phyloP scores from a whole-genome alignment of 1,140 invertebrate species.

The Bombus difficillimus region DNA sequence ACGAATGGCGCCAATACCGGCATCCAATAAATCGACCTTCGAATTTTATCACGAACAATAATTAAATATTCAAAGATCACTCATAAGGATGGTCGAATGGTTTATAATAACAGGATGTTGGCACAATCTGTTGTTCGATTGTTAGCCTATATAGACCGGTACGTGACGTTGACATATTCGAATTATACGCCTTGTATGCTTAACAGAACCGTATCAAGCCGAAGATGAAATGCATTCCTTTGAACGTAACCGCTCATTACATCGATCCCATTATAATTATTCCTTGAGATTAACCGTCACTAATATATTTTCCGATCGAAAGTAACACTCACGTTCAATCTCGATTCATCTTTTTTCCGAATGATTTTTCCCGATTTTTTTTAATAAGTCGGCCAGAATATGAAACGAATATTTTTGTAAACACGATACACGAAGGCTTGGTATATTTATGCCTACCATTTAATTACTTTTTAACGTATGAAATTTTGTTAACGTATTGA shows the following conservation, averaged over 20 bases:
- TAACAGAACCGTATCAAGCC: conserved; percentile 19
- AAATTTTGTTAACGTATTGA: too few species aligned
- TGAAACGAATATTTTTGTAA: not conserved
- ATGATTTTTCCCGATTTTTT: not conserved
- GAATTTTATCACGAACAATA: not conserved
- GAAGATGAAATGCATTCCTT: conserved; percentile 29
- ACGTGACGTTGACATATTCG: conserved; percentile 48
- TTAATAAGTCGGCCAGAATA: not conserved
- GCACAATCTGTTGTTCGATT: conserved; percentile 25
- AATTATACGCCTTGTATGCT: conserved; percentile 31
- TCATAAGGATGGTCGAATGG: not conserved
- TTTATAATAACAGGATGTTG: conserved; percentile 34
- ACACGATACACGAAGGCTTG: not conserved
- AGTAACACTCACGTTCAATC: not conserved
- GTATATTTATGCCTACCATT: not conserved
- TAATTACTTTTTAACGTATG: not conserved
- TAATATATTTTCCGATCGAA: not conserved
- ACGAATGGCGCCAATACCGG: not conserved
- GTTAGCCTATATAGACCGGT: conserved; percentile 8
- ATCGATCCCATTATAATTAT: conserved; percentile 33
- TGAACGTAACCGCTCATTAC: conserved; percentile 35
- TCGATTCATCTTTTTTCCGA: not conserved
- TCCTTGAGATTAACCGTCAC: not conserved
- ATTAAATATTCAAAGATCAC: conserved; percentile 29
- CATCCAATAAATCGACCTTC: not conserved